Percentiles rank a stretch among this genome's conserved stretches.
Evolutionary conservation across 2,113 vertebrate species (phyloP).

Genomic region (Tragelaphus scriptus): DNA sequence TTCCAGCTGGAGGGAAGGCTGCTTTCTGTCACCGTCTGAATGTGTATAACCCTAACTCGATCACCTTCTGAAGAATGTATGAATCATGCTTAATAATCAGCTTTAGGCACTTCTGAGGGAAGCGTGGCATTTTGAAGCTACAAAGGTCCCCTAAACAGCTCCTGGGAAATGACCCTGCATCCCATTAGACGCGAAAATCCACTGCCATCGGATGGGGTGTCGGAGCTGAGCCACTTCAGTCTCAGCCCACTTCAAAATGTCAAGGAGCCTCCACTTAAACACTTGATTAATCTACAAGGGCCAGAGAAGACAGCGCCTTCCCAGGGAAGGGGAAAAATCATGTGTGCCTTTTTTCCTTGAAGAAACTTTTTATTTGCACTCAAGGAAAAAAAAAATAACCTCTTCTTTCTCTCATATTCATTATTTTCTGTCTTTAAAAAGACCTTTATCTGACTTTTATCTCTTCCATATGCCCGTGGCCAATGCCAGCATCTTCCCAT

Average conservation of each 20-base stretch:
- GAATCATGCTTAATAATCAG: slow-evolving; percentile 91
- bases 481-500: slow-evolving; percentile 66
- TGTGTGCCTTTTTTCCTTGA: slow-evolving; percentile 7
- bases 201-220: slow-evolving; percentile 64
- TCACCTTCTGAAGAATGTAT: slow-evolving; percentile 89
- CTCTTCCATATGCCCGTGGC: slow-evolving; percentile 79
- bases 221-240: slow-evolving; percentile 77
- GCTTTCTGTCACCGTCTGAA: slow-evolving; percentile 79
- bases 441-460: slow-evolving; percentile 78
- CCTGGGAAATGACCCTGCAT: slow-evolving; percentile 87
- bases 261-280: slow-evolving; percentile 63
- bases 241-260: slow-evolving; percentile 72
- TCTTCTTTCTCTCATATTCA: slow-evolving; percentile 59
- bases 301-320: slow-evolving; percentile 54
- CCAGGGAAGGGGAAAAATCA: neutral
- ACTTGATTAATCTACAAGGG: slow-evolving; percentile 70
- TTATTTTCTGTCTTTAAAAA: slow-evolving; percentile 72
- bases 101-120: slow-evolving; percentile 88
- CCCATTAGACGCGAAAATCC: slow-evolving; percentile 80
- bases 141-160: slow-evolving; percentile 90
- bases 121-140: slow-evolving; percentile 85
- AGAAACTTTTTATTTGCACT: slow-evolving; percentile 63
- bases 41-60: slow-evolving; percentile 84
- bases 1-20: slow-evolving; percentile 68
- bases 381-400: neutral